phyloP scores from a whole-genome alignment of 2,797 vertebrate genomes.

The Anguilla megastoma region DNA sequence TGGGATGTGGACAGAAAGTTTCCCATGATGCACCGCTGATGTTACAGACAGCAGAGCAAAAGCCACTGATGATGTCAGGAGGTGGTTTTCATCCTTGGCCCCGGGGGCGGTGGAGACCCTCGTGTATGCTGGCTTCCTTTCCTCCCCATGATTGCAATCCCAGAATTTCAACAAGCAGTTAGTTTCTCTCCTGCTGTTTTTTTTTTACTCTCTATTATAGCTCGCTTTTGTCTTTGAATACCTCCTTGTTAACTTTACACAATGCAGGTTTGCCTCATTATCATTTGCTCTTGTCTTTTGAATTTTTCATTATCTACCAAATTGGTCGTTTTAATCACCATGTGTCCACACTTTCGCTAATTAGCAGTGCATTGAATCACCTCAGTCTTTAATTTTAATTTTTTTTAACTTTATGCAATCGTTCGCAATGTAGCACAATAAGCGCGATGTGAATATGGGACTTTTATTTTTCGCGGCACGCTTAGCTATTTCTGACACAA shows the following conservation, averaged over 20 bases:
- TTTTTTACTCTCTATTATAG: background rate
- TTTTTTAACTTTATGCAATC: too few species aligned
- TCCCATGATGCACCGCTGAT: background rate
- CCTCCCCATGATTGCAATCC: background rate
- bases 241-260: background rate
- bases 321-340: background rate
- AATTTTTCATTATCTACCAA: background rate
- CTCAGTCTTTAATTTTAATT: background rate
- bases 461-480: background rate
- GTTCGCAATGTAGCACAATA: background rate
- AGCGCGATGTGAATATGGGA: background rate
- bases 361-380: background rate
- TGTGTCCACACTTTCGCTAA: background rate
- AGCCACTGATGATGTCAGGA: constrained; percentile 1
- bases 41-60: background rate
- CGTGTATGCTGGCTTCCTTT: background rate
- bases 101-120: background rate
- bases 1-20: background rate
- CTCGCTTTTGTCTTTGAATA: background rate
- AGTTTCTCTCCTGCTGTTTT: background rate
- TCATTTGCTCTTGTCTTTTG: too few species aligned
- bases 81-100: constrained; percentile 3
- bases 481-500: background rate
- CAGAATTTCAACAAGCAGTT: constrained; percentile 3
- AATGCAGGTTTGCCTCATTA: too few species aligned